phyloP scores from a whole-genome alignment of 2,113 vertebrate genomes.

The Lepisosteus osseus region DNA sequence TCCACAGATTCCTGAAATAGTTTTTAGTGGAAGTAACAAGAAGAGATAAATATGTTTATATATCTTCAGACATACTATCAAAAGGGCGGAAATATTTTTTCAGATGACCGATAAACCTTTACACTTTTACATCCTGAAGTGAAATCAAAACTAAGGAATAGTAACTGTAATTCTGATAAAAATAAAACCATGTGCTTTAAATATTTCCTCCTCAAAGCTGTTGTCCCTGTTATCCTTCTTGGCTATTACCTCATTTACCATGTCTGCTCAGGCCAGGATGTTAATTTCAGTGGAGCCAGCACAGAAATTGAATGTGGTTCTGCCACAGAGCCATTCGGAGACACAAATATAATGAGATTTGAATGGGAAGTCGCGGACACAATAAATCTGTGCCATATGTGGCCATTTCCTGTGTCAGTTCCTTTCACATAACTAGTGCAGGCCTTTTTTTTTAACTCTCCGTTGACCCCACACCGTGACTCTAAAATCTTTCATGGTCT shows the following conservation, averaged over 20 bases:
- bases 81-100: neutral
- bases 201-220: conserved; percentile 6
- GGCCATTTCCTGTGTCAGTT: conserved; percentile 88
- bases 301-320: conserved; percentile 54
- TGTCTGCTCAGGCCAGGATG: conserved; percentile 31
- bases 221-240: conserved; percentile 15
- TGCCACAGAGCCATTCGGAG: conserved; percentile 57
- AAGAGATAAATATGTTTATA: too few relatives aligned
- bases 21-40: too few relatives aligned
- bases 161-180: neutral
- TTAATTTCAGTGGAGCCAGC: conserved; percentile 60
- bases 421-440: conserved; percentile 80
- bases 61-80: neutral
- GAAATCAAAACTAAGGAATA: neutral
- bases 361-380: conserved; percentile 80
- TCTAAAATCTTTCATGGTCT: conserved; percentile 79
- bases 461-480: conserved; percentile 80
- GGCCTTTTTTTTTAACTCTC: conserved; percentile 62
- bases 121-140: conserved; percentile 2
- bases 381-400: conserved; percentile 92
- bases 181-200: neutral
- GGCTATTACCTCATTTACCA: conserved; percentile 14
- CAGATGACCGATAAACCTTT: neutral
- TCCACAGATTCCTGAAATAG: too few relatives aligned
- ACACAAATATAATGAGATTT: conserved; percentile 78